A percentile compares a stretch with the other conserved stretches of the same genome.
These are phyloP conservation scores for Edolisoma coerulescens DNA, from an alignment of 2,113 vertebrate species.

Conservation along the genomic window DNA sequence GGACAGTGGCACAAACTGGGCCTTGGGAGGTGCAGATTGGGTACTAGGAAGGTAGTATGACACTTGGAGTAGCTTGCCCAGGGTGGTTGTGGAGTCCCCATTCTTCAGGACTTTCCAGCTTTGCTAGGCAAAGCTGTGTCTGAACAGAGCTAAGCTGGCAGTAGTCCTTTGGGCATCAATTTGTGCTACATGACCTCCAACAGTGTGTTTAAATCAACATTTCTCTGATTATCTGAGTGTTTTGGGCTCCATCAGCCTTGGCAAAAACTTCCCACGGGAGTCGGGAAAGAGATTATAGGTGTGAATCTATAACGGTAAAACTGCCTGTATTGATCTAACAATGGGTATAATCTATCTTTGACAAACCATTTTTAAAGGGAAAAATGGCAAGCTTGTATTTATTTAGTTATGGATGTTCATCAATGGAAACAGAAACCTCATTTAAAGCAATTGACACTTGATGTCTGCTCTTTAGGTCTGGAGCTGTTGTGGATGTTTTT, in stretches of 20 bases:
- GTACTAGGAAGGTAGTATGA: neutral
- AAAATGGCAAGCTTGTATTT: neutral
- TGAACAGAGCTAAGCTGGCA: neutral
- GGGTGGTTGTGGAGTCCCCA: neutral
- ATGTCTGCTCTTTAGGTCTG: conserved; percentile 80
- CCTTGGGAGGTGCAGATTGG: neutral
- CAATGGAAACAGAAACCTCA: neutral
- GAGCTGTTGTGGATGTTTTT: conserved; percentile 93
- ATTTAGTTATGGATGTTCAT: neutral
- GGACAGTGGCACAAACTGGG: neutral
- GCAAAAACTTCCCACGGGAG: neutral
- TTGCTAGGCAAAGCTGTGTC: neutral
- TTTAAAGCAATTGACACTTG: neutral
- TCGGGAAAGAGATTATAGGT: neutral
- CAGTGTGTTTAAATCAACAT: neutral
- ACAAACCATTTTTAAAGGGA: neutral
- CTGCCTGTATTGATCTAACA: neutral
- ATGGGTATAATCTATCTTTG: neutral
- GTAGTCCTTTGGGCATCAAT: rapidly evolving
- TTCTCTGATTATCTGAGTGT: neutral
- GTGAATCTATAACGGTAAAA: neutral
- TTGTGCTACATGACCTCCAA: neutral
- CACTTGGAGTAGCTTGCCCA: neutral
- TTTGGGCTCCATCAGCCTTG: neutral
- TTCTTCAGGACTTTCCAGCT: neutral